phyloP scores from a whole-genome alignment of 2,888 invertebrate species.

The Cheilosia impressa region DNA sequence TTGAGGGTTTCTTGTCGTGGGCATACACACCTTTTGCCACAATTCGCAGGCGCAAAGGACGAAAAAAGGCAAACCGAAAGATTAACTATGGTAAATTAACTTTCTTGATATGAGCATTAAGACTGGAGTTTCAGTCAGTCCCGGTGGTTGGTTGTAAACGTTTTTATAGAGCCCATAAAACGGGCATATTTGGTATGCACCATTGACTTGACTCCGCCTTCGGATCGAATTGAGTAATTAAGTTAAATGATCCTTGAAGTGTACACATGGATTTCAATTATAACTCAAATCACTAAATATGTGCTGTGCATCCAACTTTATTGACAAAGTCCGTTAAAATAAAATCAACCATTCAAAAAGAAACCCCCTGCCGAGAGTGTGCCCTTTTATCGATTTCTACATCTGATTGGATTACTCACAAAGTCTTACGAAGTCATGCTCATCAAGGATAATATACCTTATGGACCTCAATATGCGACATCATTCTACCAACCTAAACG shows the following conservation, averaged over 20 bases:
- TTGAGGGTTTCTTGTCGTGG: slow-evolving; percentile 55
- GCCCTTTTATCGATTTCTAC: slow-evolving; percentile 32
- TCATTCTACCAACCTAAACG: slow-evolving; percentile 46
- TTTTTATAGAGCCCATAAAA: slow-evolving; percentile 38
- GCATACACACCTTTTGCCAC: slow-evolving; percentile 43
- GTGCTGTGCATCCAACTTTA: no score
- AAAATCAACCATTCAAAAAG: neutral
- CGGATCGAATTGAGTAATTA: slow-evolving; percentile 41
- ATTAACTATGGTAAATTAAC: slow-evolving; percentile 72
- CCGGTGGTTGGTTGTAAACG: slow-evolving; percentile 19
- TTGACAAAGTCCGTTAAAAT: neutral
- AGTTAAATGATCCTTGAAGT: slow-evolving; percentile 55
- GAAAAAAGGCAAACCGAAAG: slow-evolving; percentile 41
- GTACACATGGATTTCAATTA: slow-evolving; percentile 8
- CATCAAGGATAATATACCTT: slow-evolving; percentile 62
- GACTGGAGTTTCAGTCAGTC: slow-evolving; percentile 8
- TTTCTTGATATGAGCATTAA: slow-evolving; percentile 57
- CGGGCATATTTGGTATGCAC: slow-evolving; percentile 22
- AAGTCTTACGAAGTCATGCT: slow-evolving; percentile 13
- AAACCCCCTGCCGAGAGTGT: neutral
- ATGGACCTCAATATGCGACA: slow-evolving; percentile 21
- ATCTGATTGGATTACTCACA: slow-evolving; percentile 55
- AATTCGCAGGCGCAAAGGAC: slow-evolving; percentile 30
- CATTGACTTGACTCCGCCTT: slow-evolving; percentile 27
- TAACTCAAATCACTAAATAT: no score